Conservation (phyloP, 2,113 vertebrate species). For the Xerus inauris region DNA sequence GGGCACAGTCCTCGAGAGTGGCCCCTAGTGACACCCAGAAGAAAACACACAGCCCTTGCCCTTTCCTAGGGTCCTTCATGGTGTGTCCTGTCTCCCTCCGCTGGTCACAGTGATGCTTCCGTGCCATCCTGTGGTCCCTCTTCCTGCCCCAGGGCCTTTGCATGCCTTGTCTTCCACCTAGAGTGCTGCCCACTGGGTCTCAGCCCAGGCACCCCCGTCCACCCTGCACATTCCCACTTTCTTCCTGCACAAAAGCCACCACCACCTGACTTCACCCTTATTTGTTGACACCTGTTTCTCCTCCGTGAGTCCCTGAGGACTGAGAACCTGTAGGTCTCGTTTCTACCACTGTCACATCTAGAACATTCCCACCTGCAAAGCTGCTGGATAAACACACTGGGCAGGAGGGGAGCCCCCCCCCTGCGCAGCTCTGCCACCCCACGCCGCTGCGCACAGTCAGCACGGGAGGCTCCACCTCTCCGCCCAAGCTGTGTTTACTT, state of each 20-base stretch:
- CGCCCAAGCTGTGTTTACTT: not conserved
- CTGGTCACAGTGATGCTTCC: not conserved
- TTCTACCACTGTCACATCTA: not conserved
- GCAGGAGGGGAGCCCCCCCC: accelerated
- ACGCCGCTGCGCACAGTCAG: no score
- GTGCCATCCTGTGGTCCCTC: not conserved
- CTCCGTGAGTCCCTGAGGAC: not conserved
- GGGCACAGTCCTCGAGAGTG: not conserved
- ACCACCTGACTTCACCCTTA: accelerated
- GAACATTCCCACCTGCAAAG: not conserved
- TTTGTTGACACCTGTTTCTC: not conserved
- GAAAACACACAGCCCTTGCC: not conserved
- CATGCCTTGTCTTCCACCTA: no score
- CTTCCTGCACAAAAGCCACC: accelerated
- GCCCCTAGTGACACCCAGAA: not conserved
- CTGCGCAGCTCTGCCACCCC: not conserved
- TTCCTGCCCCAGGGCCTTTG: not conserved
- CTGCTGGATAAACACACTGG: not conserved
- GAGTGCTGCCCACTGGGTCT: not conserved
- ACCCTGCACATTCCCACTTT: not conserved
- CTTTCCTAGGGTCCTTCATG: accelerated
- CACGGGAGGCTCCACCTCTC: not conserved
- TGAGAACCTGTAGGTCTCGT: not conserved
- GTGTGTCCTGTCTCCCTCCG: not conserved
- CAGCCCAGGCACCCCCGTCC: not conserved